A percentile compares a stretch with the other conserved stretches of the same genome.
Conservation (phyloP, 2,797 vertebrate species). For the Antennarius maculatus region DNA sequence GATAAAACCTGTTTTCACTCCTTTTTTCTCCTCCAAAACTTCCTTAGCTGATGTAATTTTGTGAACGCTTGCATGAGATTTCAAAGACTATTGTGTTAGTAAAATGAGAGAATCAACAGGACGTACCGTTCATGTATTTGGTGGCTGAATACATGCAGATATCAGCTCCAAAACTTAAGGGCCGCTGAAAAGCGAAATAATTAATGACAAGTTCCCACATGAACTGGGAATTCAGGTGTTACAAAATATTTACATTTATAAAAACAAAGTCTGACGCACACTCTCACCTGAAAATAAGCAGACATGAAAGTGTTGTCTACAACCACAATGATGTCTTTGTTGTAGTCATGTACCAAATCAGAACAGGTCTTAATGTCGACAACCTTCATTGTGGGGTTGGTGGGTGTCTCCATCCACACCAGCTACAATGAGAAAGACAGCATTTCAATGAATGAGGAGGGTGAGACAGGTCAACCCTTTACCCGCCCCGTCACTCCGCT, state of each 20-base stretch:
- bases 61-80: neutral
- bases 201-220: slow-evolving; percentile 20
- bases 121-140: slow-evolving; percentile 95
- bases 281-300: slow-evolving; percentile 91
- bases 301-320: slow-evolving; percentile 99
- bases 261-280: slow-evolving; percentile 49
- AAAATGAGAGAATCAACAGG: neutral
- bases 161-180: slow-evolving; percentile 91
- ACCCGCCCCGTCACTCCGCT: too few species aligned
- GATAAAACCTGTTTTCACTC: too few species aligned
- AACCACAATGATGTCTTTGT: slow-evolving; percentile 85
- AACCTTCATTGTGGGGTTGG: slow-evolving; percentile 91
- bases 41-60: too few species aligned
- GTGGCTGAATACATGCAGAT: slow-evolving; percentile 95
- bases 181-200: slow-evolving; percentile 80
- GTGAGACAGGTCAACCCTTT: neutral
- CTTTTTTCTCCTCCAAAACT: neutral
- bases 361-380: slow-evolving; percentile 89
- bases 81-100: neutral
- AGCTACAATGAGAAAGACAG: slow-evolving; percentile 77
- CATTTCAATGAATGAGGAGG: neutral
- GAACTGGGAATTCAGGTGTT: neutral
- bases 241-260: neutral
- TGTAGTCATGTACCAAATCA: slow-evolving; percentile 76
- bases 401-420: slow-evolving; percentile 93